Evolutionary conservation across 2,888 invertebrate genomes (phyloP).

Genomic region (Proisotoma minuta): DNA sequence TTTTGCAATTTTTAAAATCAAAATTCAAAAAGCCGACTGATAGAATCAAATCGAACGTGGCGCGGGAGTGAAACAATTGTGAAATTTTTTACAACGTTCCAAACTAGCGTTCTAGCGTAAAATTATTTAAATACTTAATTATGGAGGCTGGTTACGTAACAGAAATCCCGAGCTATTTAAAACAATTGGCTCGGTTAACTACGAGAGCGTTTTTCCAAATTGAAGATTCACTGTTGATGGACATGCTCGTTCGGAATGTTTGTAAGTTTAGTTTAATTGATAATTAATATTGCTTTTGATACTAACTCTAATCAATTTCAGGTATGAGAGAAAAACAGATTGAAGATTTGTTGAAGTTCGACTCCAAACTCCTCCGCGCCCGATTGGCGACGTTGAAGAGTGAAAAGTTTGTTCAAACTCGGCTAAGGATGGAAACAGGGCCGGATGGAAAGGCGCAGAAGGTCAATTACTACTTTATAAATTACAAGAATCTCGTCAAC

Average conservation of each 20-base stretch:
- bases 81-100: too few relatives aligned
- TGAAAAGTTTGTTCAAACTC: constrained; percentile 89
- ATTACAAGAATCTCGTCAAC: constrained; percentile 80
- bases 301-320: constrained; percentile 20
- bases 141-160: constrained; percentile 24
- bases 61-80: too few relatives aligned
- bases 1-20: too few relatives aligned
- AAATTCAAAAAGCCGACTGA: too few relatives aligned
- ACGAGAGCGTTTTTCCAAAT: constrained; percentile 89
- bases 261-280: constrained; percentile 58
- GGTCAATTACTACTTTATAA: constrained; percentile 95
- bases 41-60: too few relatives aligned
- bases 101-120: too few relatives aligned
- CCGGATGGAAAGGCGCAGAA: constrained; percentile 90
- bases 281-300: neutral
- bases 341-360: constrained; percentile 85
- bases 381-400: constrained; percentile 78
- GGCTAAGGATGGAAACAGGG: constrained; percentile 91
- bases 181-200: constrained; percentile 83
- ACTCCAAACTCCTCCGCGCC: constrained; percentile 85
- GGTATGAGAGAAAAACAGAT: constrained; percentile 56
- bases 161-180: constrained; percentile 89
- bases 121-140: neutral
- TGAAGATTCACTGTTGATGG: constrained; percentile 89
- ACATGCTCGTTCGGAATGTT: constrained; percentile 91